Evolutionary conservation across 2,797 vertebrate species (phyloP), one percentile per base, ranked within the genome.

Genomic region (Myripristis murdjan): DNA sequence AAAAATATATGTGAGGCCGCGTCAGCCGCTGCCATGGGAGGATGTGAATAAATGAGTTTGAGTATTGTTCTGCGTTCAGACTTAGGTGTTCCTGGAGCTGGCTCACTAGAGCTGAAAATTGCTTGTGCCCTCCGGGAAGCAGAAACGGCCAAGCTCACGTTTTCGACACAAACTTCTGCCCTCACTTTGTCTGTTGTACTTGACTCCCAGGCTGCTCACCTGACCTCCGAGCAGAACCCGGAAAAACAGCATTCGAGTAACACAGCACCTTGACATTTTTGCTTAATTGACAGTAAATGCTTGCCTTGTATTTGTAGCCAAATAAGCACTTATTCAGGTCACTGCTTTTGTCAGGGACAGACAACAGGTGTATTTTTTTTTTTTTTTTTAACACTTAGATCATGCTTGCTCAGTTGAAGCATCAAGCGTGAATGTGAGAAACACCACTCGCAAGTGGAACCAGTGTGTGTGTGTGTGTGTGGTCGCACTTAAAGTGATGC

Each of bases 71-170:
- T 82, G 83, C 78, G 82, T 89, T 93, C 82, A 83, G 85, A 90
- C 86, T 90, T 70, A 64, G 85, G 81, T 89, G 81, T 88, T 90
- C 55, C 81, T 83, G 65, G 89, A 86, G 70, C 70, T 89, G 89
- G 88, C 81, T 94, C 94, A 94, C 82, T 90, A 87, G 92, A 94
- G 93, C 94, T 91, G 91, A 95, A 95, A 95, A 95, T 94, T 94
- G 90, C 87, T 78, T 92, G 12, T 87, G 89, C 84, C 90, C 90
- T 89, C 28, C 77, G 90, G 90, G 90, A 91, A 77, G 67, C 73
- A 20, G 52, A 61, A 39, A 67, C 52, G 77, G 68, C 88, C 71
- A 77, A 83, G 79, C 64, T 85, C 64, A 65, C 53, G 59, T 64
- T 81, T 79, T 79, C 52, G 31, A 63, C 64, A 16, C 37, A 44